phyloP scores from a whole-genome alignment of 2,113 vertebrate species.

The Gnathonemus longibarbis region DNA sequence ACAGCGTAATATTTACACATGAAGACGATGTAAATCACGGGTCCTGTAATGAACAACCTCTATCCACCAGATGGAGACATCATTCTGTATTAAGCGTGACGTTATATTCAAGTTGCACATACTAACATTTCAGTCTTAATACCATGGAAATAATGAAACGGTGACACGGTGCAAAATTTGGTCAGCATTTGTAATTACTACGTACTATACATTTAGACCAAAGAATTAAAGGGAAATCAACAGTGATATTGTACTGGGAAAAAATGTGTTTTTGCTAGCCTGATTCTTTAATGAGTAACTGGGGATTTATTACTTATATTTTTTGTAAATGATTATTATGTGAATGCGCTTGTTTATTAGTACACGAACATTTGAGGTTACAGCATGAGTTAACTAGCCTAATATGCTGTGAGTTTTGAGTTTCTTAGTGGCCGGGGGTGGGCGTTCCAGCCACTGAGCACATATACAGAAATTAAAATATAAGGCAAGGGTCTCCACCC shows the following conservation, averaged over 20 bases:
- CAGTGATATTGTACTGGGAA: neutral
- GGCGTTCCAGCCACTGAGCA: neutral
- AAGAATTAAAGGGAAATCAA: neutral
- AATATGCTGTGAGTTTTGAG: neutral
- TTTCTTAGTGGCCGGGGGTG: neutral
- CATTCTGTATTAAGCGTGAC: neutral
- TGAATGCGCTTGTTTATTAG: neutral
- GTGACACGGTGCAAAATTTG: neutral
- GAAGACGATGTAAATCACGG: neutral
- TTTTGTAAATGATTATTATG: neutral
- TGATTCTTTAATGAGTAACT: neutral
- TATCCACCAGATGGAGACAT: neutral
- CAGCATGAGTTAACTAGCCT: neutral
- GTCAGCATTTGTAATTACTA: neutral
- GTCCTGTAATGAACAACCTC: neutral
- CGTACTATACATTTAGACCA: neutral
- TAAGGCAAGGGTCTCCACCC: neutral
- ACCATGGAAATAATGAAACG: neutral
- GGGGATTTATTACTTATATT: neutral
- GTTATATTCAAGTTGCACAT: neutral
- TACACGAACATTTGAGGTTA: neutral
- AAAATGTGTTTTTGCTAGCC: neutral
- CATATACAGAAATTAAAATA: neutral
- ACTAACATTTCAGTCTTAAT: neutral
- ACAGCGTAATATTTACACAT: neutral